Percentiles rank a stretch among this genome's conserved stretches.
Conservation (phyloP, 1,140 invertebrate genomes). For the Microvelia longipes region DNA sequence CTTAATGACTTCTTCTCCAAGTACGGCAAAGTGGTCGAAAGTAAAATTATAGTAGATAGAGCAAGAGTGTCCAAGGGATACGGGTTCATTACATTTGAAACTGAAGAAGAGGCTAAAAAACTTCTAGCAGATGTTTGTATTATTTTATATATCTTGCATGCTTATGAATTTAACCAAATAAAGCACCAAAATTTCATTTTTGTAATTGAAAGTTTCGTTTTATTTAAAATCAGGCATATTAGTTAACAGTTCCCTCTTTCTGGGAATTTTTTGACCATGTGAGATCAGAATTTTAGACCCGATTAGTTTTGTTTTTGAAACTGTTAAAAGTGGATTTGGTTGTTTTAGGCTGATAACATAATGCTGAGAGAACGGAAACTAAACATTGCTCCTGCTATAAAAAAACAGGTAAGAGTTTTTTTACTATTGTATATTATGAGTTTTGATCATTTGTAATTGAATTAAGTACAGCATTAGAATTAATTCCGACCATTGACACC, state of each 20-base stretch:
- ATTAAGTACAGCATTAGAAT: background rate
- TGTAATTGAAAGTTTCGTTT: background rate
- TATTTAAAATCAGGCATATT: background rate
- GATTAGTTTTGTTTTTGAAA: too few species aligned
- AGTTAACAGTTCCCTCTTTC: background rate
- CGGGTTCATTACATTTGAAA: slow-evolving; percentile 90
- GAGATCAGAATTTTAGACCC: too few species aligned
- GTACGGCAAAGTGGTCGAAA: slow-evolving; percentile 81
- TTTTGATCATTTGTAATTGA: background rate
- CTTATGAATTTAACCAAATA: background rate
- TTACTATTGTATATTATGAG: background rate
- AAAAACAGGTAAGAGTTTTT: slow-evolving; percentile 50
- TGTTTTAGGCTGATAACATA: slow-evolving; percentile 49
- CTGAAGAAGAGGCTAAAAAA: slow-evolving; percentile 71
- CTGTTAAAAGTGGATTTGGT: slow-evolving; percentile 12
- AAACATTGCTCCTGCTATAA: slow-evolving; percentile 79
- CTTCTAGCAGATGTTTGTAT: slow-evolving; percentile 43
- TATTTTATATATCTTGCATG: background rate
- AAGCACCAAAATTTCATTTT: slow-evolving; percentile 8
- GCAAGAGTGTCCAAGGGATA: slow-evolving; percentile 90
- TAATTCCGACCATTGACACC: background rate
- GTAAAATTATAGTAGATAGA: slow-evolving; percentile 85
- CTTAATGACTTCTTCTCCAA: slow-evolving; percentile 63
- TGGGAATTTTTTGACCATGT: background rate
- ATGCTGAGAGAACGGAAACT: slow-evolving; percentile 66